These are phyloP conservation scores for Syrphus vitripennis DNA, from an alignment of 2,888 invertebrate species.

Conservation along the genomic window DNA sequence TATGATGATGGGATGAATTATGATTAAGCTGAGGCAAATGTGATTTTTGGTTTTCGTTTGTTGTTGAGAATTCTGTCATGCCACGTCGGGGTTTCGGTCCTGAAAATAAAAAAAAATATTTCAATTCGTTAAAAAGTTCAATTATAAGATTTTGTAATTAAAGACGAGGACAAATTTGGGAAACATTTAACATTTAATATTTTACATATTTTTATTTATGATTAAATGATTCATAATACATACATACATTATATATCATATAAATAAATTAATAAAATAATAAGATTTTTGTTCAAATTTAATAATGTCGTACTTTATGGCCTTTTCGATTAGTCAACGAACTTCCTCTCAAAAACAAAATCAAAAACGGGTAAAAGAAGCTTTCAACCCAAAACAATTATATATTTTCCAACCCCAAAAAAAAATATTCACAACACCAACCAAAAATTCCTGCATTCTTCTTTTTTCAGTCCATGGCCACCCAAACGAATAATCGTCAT, in stretches of 20 bases:
- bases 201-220: too few relatives aligned
- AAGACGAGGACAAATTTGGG: neutral
- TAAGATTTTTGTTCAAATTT: too few relatives aligned
- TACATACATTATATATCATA: too few relatives aligned
- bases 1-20: constrained; percentile 76
- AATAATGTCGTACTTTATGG: too few relatives aligned
- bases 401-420: neutral
- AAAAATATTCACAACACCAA: neutral
- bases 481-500: constrained; percentile 22
- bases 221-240: too few relatives aligned
- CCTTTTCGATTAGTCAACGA: too few relatives aligned
- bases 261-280: too few relatives aligned
- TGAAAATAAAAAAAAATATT: constrained; percentile 52
- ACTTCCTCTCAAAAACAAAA: too few relatives aligned
- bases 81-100: constrained; percentile 81
- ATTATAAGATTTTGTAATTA: too few relatives aligned
- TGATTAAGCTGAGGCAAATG: constrained; percentile 80
- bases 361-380: too few relatives aligned
- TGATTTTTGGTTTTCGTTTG: constrained; percentile 80
- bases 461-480: constrained; percentile 1
- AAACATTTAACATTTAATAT: neutral
- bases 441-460: neutral
- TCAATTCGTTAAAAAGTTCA: neutral
- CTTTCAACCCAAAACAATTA: too few relatives aligned
- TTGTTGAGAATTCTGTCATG: constrained; percentile 81